These are phyloP conservation scores for Bombus soroeensis DNA, from an alignment of 1,140 invertebrate genomes.

Conservation along the genomic window DNA sequence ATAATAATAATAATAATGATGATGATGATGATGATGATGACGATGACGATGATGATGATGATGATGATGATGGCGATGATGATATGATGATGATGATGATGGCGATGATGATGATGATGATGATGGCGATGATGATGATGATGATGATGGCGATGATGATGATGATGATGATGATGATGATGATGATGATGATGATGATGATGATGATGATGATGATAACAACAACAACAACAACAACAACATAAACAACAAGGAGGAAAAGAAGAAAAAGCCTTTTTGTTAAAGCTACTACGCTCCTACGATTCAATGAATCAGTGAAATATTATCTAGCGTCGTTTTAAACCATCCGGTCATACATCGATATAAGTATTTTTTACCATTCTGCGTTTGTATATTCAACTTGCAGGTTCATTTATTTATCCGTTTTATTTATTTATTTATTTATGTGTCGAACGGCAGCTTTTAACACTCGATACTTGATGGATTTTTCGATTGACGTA, in stretches of 20 bases:
- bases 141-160: rapidly evolving
- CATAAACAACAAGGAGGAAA: too few relatives aligned
- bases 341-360: too few relatives aligned
- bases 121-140: rapidly evolving
- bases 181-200: rapidly evolving
- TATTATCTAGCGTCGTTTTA: not conserved
- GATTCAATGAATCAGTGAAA: not conserved
- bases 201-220: not conserved
- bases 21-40: rapidly evolving
- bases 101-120: rapidly evolving
- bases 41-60: rapidly evolving
- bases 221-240: too few relatives aligned
- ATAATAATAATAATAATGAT: rapidly evolving
- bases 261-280: not conserved
- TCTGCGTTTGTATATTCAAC: not conserved
- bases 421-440: too few relatives aligned
- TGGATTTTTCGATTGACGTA: conserved; percentile 34
- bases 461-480: not conserved
- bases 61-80: not conserved
- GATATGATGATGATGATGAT: not conserved
- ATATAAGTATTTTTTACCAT: not conserved
- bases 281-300: conserved; percentile 15
- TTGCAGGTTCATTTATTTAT: not conserved
- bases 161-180: not conserved
- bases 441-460: not conserved